These are phyloP conservation scores for Axis porcinus DNA, from an alignment of 2,113 vertebrate species.

Conservation along the genomic window DNA sequence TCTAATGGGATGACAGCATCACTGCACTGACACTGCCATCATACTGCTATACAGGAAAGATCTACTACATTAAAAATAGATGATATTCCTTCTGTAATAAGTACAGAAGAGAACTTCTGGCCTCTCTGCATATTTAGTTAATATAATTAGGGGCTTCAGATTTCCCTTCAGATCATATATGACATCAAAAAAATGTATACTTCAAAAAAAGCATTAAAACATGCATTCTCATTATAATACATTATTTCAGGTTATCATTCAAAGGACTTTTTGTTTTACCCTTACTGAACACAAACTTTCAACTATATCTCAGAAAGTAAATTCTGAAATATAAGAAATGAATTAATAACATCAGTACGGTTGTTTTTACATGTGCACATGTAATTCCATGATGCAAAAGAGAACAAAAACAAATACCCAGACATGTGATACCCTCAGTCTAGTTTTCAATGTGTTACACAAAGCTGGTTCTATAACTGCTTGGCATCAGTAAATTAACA, in stretches of 20 bases:
- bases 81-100: background rate
- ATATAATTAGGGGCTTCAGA: background rate
- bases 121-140: background rate
- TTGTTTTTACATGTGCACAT: background rate
- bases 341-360: background rate
- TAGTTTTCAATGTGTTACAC: background rate
- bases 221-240: background rate
- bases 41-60: background rate
- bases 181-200: background rate
- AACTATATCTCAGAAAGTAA: background rate
- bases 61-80: background rate
- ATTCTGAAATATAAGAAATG: background rate
- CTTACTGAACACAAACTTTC: background rate
- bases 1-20: background rate
- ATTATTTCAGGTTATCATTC: background rate
- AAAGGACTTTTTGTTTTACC: background rate
- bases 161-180: background rate
- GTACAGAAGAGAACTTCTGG: background rate
- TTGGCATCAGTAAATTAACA: background rate
- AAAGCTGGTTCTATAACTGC: background rate
- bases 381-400: background rate
- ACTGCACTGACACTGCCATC: background rate
- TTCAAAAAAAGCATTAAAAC: background rate
- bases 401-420: background rate
- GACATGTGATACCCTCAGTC: background rate